Conservation (phyloP, 2,113 vertebrate species). For the Oryzias woworae region DNA sequence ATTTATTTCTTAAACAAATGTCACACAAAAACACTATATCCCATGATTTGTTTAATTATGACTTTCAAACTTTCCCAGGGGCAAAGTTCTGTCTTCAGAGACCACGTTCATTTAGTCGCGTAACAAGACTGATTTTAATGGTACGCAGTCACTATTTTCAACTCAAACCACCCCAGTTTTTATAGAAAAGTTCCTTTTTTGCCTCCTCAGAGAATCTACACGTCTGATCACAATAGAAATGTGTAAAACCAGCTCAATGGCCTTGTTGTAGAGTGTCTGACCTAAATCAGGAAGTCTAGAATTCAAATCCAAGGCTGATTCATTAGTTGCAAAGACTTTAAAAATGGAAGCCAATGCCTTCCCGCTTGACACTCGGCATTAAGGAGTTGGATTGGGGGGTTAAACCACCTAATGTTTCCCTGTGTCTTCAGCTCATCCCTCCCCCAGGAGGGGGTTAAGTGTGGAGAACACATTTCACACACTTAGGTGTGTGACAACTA, state of each 20-base stretch:
- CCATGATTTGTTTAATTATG: constrained; percentile 48
- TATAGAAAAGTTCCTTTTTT: constrained; percentile 9
- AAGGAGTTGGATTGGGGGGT: no score
- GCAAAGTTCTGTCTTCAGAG: constrained; percentile 36
- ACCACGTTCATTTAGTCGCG: constrained; percentile 32
- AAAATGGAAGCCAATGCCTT: neutral
- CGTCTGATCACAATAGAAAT: constrained; percentile 36
- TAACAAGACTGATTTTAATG: constrained; percentile 26
- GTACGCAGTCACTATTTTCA: constrained; percentile 41
- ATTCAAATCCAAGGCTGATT: no score
- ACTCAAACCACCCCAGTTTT: constrained; percentile 8
- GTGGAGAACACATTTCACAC: no score
- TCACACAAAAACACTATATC: constrained; percentile 43
- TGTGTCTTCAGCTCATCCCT: no score
- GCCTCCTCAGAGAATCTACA: constrained; percentile 13
- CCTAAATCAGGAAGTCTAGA: no score
- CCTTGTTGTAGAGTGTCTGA: no score
- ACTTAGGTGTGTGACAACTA: no score
- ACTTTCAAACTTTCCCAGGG: constrained; percentile 28
- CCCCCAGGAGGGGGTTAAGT: no score
- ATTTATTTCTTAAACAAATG: constrained; percentile 49
- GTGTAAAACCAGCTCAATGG: constrained; percentile 10
- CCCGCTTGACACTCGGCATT: no score
- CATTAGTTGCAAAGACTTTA: no score
- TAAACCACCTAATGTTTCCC: no score